phyloP scores from a whole-genome alignment of 2,888 invertebrate species.

The Noctua janthina region DNA sequence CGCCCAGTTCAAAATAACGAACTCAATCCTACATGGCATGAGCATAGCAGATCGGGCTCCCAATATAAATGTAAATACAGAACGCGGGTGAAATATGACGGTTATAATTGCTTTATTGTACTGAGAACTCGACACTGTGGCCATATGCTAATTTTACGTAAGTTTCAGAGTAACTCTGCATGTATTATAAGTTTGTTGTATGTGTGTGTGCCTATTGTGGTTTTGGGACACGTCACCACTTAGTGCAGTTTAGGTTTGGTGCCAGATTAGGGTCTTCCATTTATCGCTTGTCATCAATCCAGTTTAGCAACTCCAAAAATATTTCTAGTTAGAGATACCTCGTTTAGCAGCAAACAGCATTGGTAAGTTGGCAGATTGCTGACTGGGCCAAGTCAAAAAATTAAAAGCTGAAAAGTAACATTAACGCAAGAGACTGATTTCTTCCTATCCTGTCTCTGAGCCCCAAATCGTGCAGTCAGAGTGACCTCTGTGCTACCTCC shows the following conservation, averaged over 20 bases:
- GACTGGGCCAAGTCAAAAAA: background rate
- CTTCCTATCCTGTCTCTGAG: background rate
- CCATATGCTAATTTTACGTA: slow-evolving; percentile 80
- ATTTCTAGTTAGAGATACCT: background rate
- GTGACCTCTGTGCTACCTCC: background rate
- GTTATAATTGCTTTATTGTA: slow-evolving; percentile 90
- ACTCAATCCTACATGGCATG: slow-evolving; percentile 48
- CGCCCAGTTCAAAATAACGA: slow-evolving; percentile 58
- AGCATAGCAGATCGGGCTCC: slow-evolving; percentile 66
- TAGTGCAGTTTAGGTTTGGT: slow-evolving; percentile 18
- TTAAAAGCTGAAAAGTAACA: background rate
- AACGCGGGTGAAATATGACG: slow-evolving; percentile 86
- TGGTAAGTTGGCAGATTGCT: background rate
- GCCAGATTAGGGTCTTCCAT: background rate
- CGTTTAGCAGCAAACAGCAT: background rate
- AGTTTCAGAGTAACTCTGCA: slow-evolving; percentile 65
- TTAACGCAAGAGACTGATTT: background rate
- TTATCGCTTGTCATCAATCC: background rate
- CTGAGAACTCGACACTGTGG: slow-evolving; percentile 74
- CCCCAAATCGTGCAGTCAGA: background rate
- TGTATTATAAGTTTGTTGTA: slow-evolving; percentile 61
- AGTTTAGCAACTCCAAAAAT: background rate
- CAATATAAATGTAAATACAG: slow-evolving; percentile 90
- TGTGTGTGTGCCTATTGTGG: slow-evolving; percentile 44
- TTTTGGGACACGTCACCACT: slow-evolving; percentile 45